Conservation (phyloP, 2,113 vertebrate species). For the Myotis yumanensis region DNA sequence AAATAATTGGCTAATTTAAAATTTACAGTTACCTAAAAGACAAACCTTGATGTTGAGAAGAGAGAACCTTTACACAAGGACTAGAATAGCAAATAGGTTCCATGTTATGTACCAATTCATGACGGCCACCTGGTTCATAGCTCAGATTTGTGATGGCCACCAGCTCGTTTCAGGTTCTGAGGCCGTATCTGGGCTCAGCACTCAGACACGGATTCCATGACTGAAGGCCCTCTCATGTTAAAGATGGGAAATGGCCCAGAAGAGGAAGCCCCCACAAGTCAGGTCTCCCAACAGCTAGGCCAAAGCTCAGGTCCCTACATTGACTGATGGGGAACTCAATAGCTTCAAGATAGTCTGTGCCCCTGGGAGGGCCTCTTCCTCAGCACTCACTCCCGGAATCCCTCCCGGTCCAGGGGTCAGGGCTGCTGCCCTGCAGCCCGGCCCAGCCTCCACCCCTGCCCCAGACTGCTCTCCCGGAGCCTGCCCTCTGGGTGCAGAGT, state of each 20-base stretch:
- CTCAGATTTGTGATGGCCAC: not conserved
- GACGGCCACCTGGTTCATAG: not conserved
- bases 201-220: not conserved
- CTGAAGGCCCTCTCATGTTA: not conserved
- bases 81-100: not conserved
- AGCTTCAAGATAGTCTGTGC: not conserved
- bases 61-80: not conserved
- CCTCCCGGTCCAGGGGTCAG: not conserved
- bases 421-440: not conserved
- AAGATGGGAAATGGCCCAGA: not conserved
- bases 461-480: not conserved
- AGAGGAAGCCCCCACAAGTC: not conserved
- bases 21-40: not conserved
- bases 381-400: not conserved
- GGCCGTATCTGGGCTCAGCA: not conserved
- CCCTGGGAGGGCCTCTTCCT: not conserved
- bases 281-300: not conserved
- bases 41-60: not conserved
- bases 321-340: not conserved
- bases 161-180: not conserved
- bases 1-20: not conserved
- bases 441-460: not conserved
- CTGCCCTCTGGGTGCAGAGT: not conserved
- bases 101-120: not conserved
- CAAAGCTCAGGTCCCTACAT: not conserved